A percentile compares a stretch with the other conserved stretches of the same genome.
These are phyloP conservation scores for Acrocyrtus sp. DNA, from an alignment of 2,888 invertebrate species.

Conservation along the genomic window DNA sequence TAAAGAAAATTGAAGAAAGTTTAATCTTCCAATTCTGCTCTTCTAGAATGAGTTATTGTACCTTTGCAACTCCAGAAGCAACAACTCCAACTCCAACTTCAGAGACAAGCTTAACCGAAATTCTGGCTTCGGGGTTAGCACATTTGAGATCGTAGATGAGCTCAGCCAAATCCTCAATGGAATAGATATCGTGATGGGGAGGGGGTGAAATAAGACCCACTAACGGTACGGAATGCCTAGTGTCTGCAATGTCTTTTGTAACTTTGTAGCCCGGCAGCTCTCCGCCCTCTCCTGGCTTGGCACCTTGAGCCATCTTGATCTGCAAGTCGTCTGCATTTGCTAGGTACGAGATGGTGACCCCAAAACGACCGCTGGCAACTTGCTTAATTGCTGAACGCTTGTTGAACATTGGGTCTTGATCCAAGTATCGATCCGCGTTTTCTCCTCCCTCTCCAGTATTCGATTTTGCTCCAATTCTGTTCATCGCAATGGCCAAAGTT, in stretches of 20 bases:
- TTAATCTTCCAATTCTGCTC: too few species aligned
- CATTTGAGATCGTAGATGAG: constrained; percentile 93
- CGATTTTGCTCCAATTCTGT: constrained; percentile 95
- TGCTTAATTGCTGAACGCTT: constrained; percentile 97
- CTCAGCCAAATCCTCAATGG: constrained; percentile 98
- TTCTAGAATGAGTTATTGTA: too few species aligned
- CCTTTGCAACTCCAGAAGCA: constrained; percentile 98
- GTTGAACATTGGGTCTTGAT: constrained; percentile 83
- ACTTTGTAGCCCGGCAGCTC: constrained; percentile 71
- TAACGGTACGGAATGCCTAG: constrained; percentile 91
- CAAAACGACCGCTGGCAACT: constrained; percentile 96
- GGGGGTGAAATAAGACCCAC: constrained; percentile 99
- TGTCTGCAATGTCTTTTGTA: constrained; percentile 92
- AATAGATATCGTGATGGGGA: constrained; percentile 99
- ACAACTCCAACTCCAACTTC: constrained; percentile 99
- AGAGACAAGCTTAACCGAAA: constrained; percentile 97
- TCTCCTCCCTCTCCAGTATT: constrained; percentile 98
- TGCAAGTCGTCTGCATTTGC: constrained; percentile 98
- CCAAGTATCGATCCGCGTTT: constrained; percentile 76
- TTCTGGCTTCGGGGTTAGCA: constrained; percentile 93
- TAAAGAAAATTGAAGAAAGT: background rate
- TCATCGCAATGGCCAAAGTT: constrained; percentile 97
- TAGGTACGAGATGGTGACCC: constrained; percentile 93
- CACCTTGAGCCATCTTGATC: constrained; percentile 99
- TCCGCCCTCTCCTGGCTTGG: constrained; percentile 96